Base-by-base conservation (phyloP, 1,140 invertebrate genomes). In the Bactericera cockerelli region DNA sequence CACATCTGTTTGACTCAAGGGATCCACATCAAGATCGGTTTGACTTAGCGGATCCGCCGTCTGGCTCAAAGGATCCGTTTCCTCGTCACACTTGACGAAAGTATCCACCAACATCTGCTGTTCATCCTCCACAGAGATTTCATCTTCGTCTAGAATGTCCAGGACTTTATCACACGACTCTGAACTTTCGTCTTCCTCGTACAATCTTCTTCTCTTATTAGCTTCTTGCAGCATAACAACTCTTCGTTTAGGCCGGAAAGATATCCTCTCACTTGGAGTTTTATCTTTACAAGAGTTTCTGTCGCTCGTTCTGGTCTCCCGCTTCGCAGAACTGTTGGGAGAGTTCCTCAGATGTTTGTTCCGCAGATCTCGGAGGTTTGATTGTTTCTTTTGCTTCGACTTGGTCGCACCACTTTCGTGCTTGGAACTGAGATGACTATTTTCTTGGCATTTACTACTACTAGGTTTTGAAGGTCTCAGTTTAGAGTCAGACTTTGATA, bases 241-340 rank as follows among this genome's bases (percentile, higher is more conserved):
- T 49, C 42, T 49, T 49, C 42, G 6, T 16, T 49, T 49, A 49
- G 42, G 42, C 8, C 42, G 42, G 3, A 8, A 19, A 10, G 42
- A 49, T 4, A 49, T 8, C 3, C 42, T 4, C n/a, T 49, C 42
- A 49, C 42, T 49, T 8, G 19, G 42, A 49, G 22, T 22, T 49
- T 49, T 49, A 6, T 49, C 42, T 49, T 49, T 49, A 49, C 8
- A 49, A 49, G 8, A 49, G 6, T 49, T 49, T n/a, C 42, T 49
- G 19, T 49, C 42, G 19, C 42, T 49, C 4, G 42, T 49, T 49
- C 42, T 49, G 8, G 42, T 49, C 19, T 49, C 42, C n/a, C 42
- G 6, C 22, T 49, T 49, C 4, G 28, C 28, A 31, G 28, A 31
- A n/a, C n/a, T 49, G n/a, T 8, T 49, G n/a, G 42, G 4, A 19